phyloP scores from a whole-genome alignment of 2,113 vertebrate genomes.

The Pteruthius melanotis region DNA sequence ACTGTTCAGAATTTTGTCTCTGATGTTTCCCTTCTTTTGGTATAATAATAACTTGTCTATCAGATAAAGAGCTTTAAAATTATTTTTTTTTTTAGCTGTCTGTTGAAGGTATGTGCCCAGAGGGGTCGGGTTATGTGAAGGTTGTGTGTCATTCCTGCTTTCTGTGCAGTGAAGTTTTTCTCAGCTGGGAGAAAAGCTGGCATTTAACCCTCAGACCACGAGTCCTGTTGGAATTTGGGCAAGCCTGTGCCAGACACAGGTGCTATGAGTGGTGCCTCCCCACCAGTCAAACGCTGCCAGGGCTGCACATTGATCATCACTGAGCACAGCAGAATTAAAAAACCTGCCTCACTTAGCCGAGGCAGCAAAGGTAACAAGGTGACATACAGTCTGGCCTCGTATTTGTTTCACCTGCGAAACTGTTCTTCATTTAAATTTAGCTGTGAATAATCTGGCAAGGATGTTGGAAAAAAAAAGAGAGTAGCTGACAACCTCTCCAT shows the following conservation, averaged over 20 bases:
- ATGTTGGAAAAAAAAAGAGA: neutral
- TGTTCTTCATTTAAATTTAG: conserved; percentile 55
- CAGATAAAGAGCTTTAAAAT: conserved; percentile 21
- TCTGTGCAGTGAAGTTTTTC: neutral
- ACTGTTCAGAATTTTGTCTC: neutral
- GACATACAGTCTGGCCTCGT: conserved; percentile 6
- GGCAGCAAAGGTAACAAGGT: neutral
- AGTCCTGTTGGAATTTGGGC: neutral
- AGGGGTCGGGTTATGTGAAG: neutral
- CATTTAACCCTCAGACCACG: neutral
- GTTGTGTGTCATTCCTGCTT: neutral
- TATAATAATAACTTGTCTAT: conserved; percentile 32
- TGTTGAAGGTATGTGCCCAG: conserved; percentile 35
- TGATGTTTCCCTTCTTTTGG: neutral
- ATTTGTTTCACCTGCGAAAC: conserved; percentile 55
- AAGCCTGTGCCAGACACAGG: neutral
- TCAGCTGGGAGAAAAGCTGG: neutral
- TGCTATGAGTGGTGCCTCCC: neutral
- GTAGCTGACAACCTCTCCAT: conserved; percentile 5
- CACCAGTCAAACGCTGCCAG: neutral
- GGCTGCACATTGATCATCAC: neutral
- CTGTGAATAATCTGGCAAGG: conserved; percentile 65
- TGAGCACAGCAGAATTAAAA: conserved; percentile 18
- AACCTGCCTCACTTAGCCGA: neutral
- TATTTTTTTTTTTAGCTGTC: neutral